phyloP scores from a whole-genome alignment of 2,797 vertebrate genomes.

The Acropternis orthonyx region DNA sequence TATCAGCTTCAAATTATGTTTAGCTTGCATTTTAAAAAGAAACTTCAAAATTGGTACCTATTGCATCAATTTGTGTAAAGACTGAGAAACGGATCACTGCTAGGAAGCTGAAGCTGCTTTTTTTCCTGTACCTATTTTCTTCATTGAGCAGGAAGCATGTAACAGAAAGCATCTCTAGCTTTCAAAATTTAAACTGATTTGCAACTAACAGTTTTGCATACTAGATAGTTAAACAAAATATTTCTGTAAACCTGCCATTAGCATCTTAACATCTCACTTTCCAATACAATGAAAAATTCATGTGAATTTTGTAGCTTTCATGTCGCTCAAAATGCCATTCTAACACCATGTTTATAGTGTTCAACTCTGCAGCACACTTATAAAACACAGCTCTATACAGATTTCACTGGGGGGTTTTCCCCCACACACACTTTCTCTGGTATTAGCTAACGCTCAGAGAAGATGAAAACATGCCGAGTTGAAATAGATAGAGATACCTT shows the following conservation, averaged over 20 bases:
- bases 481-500: not conserved
- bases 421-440: not conserved
- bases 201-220: slow-evolving; percentile 42
- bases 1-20: slow-evolving; percentile 12
- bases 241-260: slow-evolving; percentile 58
- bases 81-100: not conserved
- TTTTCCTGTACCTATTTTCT: not conserved
- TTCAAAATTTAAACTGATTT: slow-evolving; percentile 16
- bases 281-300: slow-evolving; percentile 61
- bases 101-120: not conserved
- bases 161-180: not conserved
- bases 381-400: slow-evolving; percentile 18
- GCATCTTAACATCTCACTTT: slow-evolving; percentile 58
- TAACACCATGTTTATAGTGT: slow-evolving; percentile 15
- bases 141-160: not conserved
- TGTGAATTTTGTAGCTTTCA: slow-evolving; percentile 49
- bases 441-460: not conserved
- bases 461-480: slow-evolving; percentile 13
- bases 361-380: slow-evolving; percentile 26
- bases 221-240: slow-evolving; percentile 61
- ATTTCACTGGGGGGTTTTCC: not conserved
- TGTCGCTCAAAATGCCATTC: slow-evolving; percentile 12
- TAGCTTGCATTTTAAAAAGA: slow-evolving; percentile 13
- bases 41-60: slow-evolving; percentile 6
- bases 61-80: not conserved